These are phyloP conservation scores for Acleris emargana DNA, from an alignment of 2,888 invertebrate genomes.

Conservation along the genomic window DNA sequence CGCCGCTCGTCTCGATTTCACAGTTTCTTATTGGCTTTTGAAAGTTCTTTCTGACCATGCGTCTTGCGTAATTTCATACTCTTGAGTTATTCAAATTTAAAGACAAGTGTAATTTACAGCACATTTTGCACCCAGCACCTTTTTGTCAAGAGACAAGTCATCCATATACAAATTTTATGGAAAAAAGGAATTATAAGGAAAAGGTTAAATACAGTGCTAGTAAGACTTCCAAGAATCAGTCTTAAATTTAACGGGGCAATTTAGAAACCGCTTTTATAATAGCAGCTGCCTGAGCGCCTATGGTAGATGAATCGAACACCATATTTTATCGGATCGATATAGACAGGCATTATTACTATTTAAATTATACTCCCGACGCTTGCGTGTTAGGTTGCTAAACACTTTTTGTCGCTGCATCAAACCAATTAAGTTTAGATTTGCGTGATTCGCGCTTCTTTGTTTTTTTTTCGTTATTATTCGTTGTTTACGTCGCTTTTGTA, in stretches of 20 bases:
- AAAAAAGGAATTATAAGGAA: neutral
- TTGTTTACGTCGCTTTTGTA: conserved; percentile 9
- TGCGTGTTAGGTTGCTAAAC: conserved; percentile 72
- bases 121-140: conserved; percentile 49
- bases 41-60: conserved; percentile 66
- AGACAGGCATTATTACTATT: conserved; percentile 70
- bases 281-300: conserved; percentile 49
- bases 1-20: conserved; percentile 65
- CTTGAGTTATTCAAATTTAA: conserved; percentile 53
- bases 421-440: conserved; percentile 70
- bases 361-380: conserved; percentile 64
- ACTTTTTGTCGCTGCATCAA: conserved; percentile 69
- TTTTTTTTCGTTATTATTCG: conserved; percentile 34
- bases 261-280: conserved; percentile 34
- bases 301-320: conserved; percentile 61
- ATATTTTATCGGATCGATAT: conserved; percentile 61
- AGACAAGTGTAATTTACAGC: conserved; percentile 49
- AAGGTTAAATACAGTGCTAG: conserved; percentile 27
- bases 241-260: conserved; percentile 5
- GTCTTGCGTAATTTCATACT: conserved; percentile 57
- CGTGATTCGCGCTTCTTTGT: conserved; percentile 70
- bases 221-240: neutral
- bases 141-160: neutral
- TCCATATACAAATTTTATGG: neutral
- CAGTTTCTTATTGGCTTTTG: conserved; percentile 75